Evolutionary conservation across 2,888 invertebrate genomes (phyloP).

Genomic region (Drosophila eohydei): DNA sequence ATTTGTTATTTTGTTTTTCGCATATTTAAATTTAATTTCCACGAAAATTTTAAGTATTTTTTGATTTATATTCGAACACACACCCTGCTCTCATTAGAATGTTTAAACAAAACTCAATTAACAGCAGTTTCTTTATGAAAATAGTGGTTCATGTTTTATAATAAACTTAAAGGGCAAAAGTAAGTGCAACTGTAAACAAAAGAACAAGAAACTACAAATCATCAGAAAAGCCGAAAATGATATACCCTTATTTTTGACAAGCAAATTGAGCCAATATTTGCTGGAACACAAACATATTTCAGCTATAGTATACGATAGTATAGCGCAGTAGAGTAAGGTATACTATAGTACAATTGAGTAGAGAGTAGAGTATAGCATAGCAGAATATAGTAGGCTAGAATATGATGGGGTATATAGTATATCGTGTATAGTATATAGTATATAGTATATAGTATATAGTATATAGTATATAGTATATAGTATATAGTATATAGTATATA

Average conservation of each 20-base stretch:
- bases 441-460: too few relatives aligned
- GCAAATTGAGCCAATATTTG: background rate
- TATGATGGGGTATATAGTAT: too few relatives aligned
- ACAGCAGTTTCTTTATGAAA: constrained; percentile 46
- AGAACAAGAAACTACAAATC: background rate
- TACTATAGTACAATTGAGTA: too few relatives aligned
- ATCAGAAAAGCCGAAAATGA: background rate
- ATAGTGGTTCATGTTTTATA: constrained; percentile 43
- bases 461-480: too few relatives aligned
- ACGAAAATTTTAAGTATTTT: constrained; percentile 11
- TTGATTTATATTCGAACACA: constrained; percentile 14
- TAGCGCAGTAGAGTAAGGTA: too few relatives aligned
- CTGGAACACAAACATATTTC: background rate
- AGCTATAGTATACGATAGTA: background rate
- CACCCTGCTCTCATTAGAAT: background rate
- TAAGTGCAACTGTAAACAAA: constrained; percentile 51
- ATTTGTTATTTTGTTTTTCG: constrained; percentile 17
- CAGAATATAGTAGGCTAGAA: too few relatives aligned
- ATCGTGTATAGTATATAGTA: too few relatives aligned
- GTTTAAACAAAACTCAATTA: background rate
- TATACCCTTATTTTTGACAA: too few relatives aligned
- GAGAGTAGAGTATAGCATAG: too few relatives aligned
- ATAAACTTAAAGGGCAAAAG: constrained; percentile 55
- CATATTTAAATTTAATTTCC: constrained; percentile 18
- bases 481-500: too few relatives aligned